These are phyloP conservation scores for Neodiprion fabricii DNA, from an alignment of 1,140 invertebrate genomes.

Conservation along the genomic window DNA sequence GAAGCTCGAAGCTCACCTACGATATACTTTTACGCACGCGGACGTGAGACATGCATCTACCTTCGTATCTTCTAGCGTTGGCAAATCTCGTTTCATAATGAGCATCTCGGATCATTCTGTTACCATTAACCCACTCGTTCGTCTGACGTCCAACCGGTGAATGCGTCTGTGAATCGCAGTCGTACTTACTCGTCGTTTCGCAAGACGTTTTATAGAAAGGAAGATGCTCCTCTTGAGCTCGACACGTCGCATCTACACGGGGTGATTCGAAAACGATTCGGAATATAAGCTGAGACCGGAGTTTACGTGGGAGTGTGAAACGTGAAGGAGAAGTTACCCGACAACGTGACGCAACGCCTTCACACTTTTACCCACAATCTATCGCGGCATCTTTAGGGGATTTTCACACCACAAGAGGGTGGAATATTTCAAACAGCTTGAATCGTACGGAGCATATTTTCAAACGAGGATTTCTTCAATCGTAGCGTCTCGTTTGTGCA, in stretches of 20 bases:
- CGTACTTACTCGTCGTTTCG: neutral
- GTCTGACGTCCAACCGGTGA: neutral
- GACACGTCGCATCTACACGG: neutral
- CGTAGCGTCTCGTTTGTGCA: too few relatives aligned
- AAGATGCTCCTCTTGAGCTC: slow-evolving; percentile 10
- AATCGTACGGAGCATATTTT: too few relatives aligned
- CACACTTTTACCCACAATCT: too few relatives aligned
- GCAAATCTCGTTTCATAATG: neutral
- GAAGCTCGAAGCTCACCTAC: neutral
- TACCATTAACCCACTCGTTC: neutral
- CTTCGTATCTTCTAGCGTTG: neutral
- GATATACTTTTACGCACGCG: too few relatives aligned
- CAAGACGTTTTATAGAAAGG: slow-evolving; percentile 7
- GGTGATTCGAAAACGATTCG: neutral
- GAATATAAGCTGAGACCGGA: too few relatives aligned
- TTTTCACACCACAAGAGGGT: too few relatives aligned
- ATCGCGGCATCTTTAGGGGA: too few relatives aligned
- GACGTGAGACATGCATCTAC: neutral
- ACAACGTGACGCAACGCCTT: too few relatives aligned
- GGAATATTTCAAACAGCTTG: too few relatives aligned
- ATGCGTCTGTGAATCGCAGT: neutral
- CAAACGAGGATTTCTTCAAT: too few relatives aligned
- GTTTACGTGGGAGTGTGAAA: too few relatives aligned
- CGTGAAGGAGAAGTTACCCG: too few relatives aligned
- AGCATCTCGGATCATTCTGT: neutral